These are phyloP conservation scores for Percopsis omiscomaycus DNA, from an alignment of 2,797 vertebrate genomes.

Conservation along the genomic window DNA sequence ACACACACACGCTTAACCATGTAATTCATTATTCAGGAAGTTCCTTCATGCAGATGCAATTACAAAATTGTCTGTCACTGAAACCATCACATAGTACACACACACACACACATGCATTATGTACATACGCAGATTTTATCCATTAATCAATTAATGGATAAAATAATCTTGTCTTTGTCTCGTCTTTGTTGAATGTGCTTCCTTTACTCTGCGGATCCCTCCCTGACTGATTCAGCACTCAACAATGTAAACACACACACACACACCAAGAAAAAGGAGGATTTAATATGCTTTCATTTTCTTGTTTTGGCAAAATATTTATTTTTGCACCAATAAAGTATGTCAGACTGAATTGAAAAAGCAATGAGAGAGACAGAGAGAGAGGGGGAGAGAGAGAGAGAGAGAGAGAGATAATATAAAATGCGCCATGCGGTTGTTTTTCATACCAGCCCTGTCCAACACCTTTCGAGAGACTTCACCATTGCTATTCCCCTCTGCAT, in stretches of 20 bases:
- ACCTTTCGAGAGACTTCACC: slow-evolving; percentile 15
- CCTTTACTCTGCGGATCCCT: too few species aligned
- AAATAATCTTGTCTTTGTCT: too few species aligned
- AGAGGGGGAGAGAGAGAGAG: neutral
- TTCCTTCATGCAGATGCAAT: slow-evolving; percentile 10
- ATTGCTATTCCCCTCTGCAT: slow-evolving; percentile 8
- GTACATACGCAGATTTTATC: slow-evolving; percentile 2
- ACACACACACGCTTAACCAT: slow-evolving; percentile 3
- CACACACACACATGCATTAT: neutral
- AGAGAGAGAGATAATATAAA: slow-evolving; percentile 28
- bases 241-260: neutral
- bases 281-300: neutral
- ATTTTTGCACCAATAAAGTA: slow-evolving; percentile 31
- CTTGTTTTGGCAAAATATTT: slow-evolving; percentile 22
- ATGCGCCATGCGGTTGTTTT: slow-evolving; percentile 32
- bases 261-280: neutral
- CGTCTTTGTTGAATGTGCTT: too few species aligned
- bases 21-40: slow-evolving; percentile 23
- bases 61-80: neutral
- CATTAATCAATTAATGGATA: neutral
- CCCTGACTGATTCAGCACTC: neutral
- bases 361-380: too few species aligned
- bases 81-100: neutral
- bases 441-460: slow-evolving; percentile 19
- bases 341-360: slow-evolving; percentile 19